Percentiles rank a stretch among this genome's conserved stretches.
These are phyloP conservation scores for Orycteropus afer DNA, from an alignment of 2,113 vertebrate species.

Conservation along the genomic window DNA sequence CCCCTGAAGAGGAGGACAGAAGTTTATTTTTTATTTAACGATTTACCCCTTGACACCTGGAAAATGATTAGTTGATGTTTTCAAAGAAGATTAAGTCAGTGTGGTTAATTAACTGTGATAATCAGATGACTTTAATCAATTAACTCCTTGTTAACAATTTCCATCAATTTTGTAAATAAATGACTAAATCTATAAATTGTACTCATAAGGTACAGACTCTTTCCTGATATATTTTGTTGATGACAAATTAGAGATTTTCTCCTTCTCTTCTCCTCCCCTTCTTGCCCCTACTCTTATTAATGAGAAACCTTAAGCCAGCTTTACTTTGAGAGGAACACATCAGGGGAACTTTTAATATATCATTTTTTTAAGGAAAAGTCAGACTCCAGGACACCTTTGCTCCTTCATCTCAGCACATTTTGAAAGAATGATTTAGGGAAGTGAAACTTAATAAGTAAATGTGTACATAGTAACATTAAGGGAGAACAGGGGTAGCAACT, in stretches of 20 bases:
- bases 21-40: conserved; percentile 76
- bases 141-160: conserved; percentile 79
- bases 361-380: conserved; percentile 66
- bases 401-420: conserved; percentile 58
- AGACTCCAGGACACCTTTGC: conserved; percentile 66
- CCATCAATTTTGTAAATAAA: conserved; percentile 74
- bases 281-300: conserved; percentile 48
- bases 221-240: conserved; percentile 72
- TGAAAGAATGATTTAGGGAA: conserved; percentile 63
- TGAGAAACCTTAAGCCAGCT: conserved; percentile 55
- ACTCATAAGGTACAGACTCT: conserved; percentile 62
- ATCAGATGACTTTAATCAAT: conserved; percentile 79
- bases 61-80: conserved; percentile 81
- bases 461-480: conserved; percentile 30
- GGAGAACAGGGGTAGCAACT: not conserved
- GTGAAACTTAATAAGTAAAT: conserved; percentile 59
- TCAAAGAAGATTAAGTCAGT: conserved; percentile 76
- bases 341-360: conserved; percentile 38
- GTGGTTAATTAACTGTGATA: conserved; percentile 78
- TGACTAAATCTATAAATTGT: conserved; percentile 50
- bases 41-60: conserved; percentile 75
- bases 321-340: conserved; percentile 37
- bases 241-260: conserved; percentile 58
- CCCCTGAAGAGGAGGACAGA: conserved; percentile 70
- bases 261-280: not conserved